Percentiles rank a stretch among this genome's conserved stretches.
Evolutionary conservation across 2,113 vertebrate species (phyloP).

Genomic region (Sinosuthora webbiana): DNA sequence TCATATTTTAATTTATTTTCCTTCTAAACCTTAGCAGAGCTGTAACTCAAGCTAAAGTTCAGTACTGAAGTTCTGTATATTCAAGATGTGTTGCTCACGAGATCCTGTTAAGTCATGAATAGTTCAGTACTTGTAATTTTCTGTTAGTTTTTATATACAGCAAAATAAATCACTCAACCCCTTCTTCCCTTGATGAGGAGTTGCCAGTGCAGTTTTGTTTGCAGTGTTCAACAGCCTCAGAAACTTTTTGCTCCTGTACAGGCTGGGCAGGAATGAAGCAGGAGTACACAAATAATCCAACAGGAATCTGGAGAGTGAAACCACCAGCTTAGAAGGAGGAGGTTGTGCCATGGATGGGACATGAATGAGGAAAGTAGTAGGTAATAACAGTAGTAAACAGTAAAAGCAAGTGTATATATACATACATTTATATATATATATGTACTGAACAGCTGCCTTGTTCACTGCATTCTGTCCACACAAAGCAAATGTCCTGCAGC

Average conservation of each 20-base stretch:
- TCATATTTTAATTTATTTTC: not conserved
- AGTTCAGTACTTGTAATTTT: not conserved
- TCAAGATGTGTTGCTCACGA: accelerated
- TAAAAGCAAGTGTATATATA: not conserved
- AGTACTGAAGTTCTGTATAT: not conserved
- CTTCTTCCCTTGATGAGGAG: not conserved
- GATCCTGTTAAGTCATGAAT: not conserved
- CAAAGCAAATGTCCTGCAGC: not conserved
- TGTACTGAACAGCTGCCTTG: not conserved
- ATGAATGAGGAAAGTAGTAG: not conserved
- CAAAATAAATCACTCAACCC: not conserved
- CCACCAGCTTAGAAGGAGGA: not conserved
- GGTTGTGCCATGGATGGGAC: not conserved
- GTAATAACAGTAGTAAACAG: not conserved
- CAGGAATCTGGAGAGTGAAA: not conserved
- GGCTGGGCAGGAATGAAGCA: not conserved
- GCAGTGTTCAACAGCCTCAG: not conserved
- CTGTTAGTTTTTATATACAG: not conserved
- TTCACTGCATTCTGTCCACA: not conserved
- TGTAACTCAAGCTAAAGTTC: not conserved
- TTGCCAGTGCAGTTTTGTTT: not conserved
- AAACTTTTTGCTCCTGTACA: not conserved
- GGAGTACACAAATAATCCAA: not conserved
- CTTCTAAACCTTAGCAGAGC: not conserved
- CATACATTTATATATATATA: not conserved